Percentiles rank a stretch among this genome's conserved stretches.
Conservation (phyloP, 2,797 vertebrate species). For the Pseudopleuronectes americanus region DNA sequence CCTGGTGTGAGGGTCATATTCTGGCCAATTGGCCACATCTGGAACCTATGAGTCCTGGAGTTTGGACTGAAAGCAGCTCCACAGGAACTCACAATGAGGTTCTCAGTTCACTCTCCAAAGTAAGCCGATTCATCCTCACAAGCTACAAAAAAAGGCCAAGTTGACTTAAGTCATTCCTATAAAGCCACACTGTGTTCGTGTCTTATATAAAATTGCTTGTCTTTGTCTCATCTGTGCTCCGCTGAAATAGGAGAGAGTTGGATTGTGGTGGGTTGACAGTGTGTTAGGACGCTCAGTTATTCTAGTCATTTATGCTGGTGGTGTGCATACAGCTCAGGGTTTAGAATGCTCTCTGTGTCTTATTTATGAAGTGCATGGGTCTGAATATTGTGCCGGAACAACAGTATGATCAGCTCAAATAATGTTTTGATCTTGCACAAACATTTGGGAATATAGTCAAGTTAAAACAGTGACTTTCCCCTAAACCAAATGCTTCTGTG, state of each 20-base stretch:
- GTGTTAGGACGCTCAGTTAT: background rate
- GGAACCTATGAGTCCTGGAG: slow-evolving; percentile 73
- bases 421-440: slow-evolving; percentile 2
- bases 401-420: background rate
- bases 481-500: slow-evolving; percentile 29
- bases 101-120: slow-evolving; percentile 75
- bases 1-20: slow-evolving; percentile 73
- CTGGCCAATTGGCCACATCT: slow-evolving; percentile 76
- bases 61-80: slow-evolving; percentile 60
- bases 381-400: background rate
- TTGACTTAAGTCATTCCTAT: slow-evolving; percentile 30
- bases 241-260: background rate
- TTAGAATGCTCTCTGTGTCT: background rate
- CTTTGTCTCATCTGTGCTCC: slow-evolving; percentile 9
- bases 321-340: too few relatives aligned
- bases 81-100: slow-evolving; percentile 69
- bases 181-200: slow-evolving; percentile 8
- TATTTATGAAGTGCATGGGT: slow-evolving; percentile 41
- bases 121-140: slow-evolving; percentile 58
- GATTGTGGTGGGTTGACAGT: background rate
- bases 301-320: background rate
- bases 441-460: slow-evolving; percentile 24
- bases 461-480: slow-evolving; percentile 36
- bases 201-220: slow-evolving; percentile 8
- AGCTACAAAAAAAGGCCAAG: slow-evolving; percentile 37